Evolutionary conservation across 2,888 invertebrate genomes (phyloP).

Genomic region (Merodon equestris): DNA sequence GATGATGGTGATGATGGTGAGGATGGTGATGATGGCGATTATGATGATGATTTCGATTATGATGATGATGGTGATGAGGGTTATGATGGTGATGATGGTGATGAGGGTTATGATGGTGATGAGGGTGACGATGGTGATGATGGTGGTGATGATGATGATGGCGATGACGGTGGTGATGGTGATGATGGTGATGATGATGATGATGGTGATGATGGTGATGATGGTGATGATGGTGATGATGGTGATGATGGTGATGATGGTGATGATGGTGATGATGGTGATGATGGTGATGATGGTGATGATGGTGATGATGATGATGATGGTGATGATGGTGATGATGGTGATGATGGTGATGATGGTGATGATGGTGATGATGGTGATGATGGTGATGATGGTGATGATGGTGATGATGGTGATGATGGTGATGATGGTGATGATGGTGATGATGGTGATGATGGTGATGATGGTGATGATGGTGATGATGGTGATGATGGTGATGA

Average conservation of each 20-base stretch:
- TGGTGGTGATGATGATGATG: conserved; percentile 6
- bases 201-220: conserved; percentile 6
- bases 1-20: no score
- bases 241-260: conserved; percentile 6
- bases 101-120: no score
- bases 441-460: conserved; percentile 6
- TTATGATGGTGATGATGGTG: no score
- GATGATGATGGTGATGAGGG: no score
- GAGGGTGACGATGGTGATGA: no score
- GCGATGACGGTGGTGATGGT: conserved; percentile 6
- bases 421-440: conserved; percentile 6
- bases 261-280: conserved; percentile 6
- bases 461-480: conserved; percentile 6
- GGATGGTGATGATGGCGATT: no score
- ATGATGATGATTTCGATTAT: no score
- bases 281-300: conserved; percentile 6
- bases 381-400: conserved; percentile 6
- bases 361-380: conserved; percentile 6
- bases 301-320: conserved; percentile 6
- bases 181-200: conserved; percentile 4
- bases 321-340: conserved; percentile 6
- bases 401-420: conserved; percentile 6
- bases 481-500: conserved; percentile 6
- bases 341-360: conserved; percentile 6
- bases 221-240: conserved; percentile 6